Base-by-base conservation (phyloP, 2,888 invertebrate genomes). In the Drosophila lutescens region DNA sequence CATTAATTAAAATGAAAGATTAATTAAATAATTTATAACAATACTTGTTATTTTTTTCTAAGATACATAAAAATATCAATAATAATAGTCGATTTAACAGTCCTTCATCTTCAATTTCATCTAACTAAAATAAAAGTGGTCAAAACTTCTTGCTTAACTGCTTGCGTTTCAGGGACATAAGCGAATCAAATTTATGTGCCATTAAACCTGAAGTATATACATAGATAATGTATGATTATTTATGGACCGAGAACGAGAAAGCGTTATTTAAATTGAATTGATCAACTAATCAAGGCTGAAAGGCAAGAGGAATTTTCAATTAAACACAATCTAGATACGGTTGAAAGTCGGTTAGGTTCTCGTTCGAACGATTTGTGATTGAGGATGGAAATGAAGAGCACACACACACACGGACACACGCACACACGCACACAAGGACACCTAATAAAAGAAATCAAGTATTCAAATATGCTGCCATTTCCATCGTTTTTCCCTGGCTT, bases 371-470 rank as follows among this genome's bases (percentile, higher is more conserved):
- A 66, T 66, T 65, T 34, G 53, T 41, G 51, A 47, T 54, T 49
- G 57, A 26, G 41, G 54, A 17, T 46, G 50, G 4, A 17, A 51
- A 32, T 36, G 1, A 51, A 17, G 34, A 12, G 41, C 60, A 38
- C 15, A 30, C 66, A 44, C 26, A 57, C 43, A 53, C 59, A 36
- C 13, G n/a, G n/a, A n/a, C n/a, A n/a, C n/a, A 34, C 65, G 38
- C 17, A 57, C 43, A 53, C 38, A 15, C n/a, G 7, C 15, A 40
- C 12, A 9, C 58, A 66, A 55, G 54, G 55, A 60, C 38, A 53
- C 74, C 66, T 57, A 53, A 59, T 72, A 72, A 72, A 73, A 40
- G 74, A 77, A 85, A 81, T 85, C 79, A 81, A 85, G 77, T 77
- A 85, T 81, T 81, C 79, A 81, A 82, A 81, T 85, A 71, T 77